These are phyloP conservation scores for Herminia tarsipennalis DNA, from an alignment of 2,888 invertebrate species.

Conservation along the genomic window DNA sequence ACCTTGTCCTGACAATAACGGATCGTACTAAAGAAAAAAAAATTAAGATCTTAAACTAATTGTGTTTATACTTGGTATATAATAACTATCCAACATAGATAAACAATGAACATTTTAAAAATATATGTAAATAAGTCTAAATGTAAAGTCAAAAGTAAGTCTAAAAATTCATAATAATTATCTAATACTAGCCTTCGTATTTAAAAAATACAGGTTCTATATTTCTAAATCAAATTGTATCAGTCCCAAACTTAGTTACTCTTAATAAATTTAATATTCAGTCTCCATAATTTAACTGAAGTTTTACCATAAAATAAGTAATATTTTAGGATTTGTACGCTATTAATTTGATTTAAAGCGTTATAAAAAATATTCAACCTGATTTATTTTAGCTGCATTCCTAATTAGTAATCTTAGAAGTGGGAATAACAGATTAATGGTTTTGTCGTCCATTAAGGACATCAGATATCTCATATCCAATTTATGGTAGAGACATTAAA, in stretches of 20 bases:
- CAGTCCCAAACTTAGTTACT: conserved; percentile 20
- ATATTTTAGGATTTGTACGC: conserved; percentile 41
- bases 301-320: conserved; percentile 32
- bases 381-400: conserved; percentile 37
- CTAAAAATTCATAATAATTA: no score
- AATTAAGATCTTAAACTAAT: no score
- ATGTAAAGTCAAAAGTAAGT: no score
- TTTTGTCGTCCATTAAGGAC: conserved; percentile 31
- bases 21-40: no score
- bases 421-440: conserved; percentile 31
- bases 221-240: conserved; percentile 2
- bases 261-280: conserved; percentile 35
- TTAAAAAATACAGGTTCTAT: neutral
- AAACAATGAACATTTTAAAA: no score
- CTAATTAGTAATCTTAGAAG: conserved; percentile 40
- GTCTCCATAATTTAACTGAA: conserved; percentile 26
- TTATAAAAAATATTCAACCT: conserved; percentile 32
- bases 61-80: no score
- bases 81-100: no score
- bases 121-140: no score
- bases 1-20: no score
- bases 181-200: neutral
- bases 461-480: conserved; percentile 19
- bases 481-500: conserved; percentile 25
- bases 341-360: conserved; percentile 38